Evolutionary conservation across 2,888 invertebrate species (phyloP), one percentile per base, ranked within the genome.

Genomic region (Pandemis corylana): DNA sequence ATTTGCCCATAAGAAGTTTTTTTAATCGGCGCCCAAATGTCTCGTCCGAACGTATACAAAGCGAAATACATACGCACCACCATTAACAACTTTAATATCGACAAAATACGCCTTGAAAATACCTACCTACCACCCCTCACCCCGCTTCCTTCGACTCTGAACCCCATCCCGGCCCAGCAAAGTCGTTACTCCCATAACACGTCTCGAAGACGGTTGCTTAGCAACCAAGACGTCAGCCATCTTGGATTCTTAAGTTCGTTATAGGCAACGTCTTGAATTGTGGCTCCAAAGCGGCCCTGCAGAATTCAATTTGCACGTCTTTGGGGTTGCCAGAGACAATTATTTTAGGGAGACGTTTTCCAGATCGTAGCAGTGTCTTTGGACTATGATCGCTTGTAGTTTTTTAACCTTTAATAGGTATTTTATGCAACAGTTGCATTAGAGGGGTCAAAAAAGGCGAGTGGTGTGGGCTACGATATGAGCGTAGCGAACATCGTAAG

Each of bases 181-280:
- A 68, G 63, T 49, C 67, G 49, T 53, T 41, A 68, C 72, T 75
- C 36, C 20, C 13, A 20, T 20, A 64, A 46, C 20, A 10, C 9
- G 36, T n/a, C 65, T 53, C 2, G 89, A 20, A 90, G 90, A 89
- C 85, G 77, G 90, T 90, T 82, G 84, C 85, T 82, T 85, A 80
- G 86, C 85, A 87, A 90, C 91, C 77, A 86, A 91, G 91, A 87
- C 87, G 87, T 83, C 85, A 78, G 91, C 89, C 92, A 92, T 92
- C 90, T 90, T 93, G 91, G 79, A 80, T 84, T 82, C 80, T 79
- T 85, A 87, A 90, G 83, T 83, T 80, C 88, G 87, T 90, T 77
- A 76, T 61, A 82, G 36, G 67, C 66, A 92, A 88, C 91, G 89
- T 93, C 94, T 92, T 92, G 90, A 88, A 86, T 89, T 92, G 93